Evolutionary conservation across 2,888 invertebrate genomes (phyloP).

Genomic region (Eristalis intricaria): DNA sequence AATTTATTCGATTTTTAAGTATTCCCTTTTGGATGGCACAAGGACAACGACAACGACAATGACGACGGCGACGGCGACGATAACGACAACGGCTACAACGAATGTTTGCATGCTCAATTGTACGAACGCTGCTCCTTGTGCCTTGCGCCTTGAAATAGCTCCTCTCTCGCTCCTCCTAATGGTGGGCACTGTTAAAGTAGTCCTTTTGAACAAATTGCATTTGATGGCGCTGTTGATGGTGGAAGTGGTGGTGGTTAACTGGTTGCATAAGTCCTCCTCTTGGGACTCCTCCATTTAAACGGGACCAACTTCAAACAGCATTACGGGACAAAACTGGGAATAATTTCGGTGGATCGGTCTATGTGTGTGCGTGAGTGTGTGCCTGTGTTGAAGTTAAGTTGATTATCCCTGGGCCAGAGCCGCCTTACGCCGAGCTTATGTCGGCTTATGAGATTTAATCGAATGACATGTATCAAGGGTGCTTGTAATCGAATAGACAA

Average conservation of each 20-base stretch:
- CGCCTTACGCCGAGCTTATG: background rate
- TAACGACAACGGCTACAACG: background rate
- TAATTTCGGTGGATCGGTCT: background rate
- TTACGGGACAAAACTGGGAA: constrained; percentile 2
- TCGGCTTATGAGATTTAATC: background rate
- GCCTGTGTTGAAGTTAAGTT: background rate
- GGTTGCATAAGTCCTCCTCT: constrained; percentile 27
- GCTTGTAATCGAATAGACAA: background rate
- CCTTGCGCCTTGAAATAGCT: constrained; percentile 6
- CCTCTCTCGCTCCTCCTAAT: constrained; percentile 25
- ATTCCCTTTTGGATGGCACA: constrained; percentile 38
- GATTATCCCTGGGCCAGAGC: background rate
- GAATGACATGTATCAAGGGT: background rate
- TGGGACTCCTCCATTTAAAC: background rate
- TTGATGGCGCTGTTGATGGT: constrained; percentile 40
- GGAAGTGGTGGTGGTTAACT: constrained; percentile 37
- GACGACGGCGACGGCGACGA: background rate
- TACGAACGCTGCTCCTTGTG: constrained; percentile 27
- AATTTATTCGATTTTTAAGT: constrained; percentile 70
- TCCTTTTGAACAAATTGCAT: constrained; percentile 65
- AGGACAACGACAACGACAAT: background rate
- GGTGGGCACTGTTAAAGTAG: constrained; percentile 52
- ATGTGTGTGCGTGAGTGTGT: too few relatives aligned
- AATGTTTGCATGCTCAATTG: constrained; percentile 50
- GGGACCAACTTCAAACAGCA: constrained; percentile 19